phyloP scores from a whole-genome alignment of 2,113 vertebrate genomes.

The Tapirus terrestris region DNA sequence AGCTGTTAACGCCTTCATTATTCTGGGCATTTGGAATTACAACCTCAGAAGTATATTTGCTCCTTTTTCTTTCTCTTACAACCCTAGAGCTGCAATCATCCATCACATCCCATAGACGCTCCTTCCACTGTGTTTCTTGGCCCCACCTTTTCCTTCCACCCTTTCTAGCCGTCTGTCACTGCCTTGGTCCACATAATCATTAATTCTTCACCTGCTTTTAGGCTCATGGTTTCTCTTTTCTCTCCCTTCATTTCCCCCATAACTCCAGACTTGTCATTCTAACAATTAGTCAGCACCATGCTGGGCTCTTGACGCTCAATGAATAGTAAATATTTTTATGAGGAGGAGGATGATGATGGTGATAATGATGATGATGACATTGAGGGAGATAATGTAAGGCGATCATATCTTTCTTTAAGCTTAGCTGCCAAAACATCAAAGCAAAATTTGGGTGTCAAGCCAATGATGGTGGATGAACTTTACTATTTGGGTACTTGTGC shows the following conservation, averaged over 20 bases:
- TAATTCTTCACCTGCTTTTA: neutral
- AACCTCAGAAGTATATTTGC: neutral
- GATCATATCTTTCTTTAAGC: neutral
- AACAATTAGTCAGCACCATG: neutral
- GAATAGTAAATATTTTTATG: neutral
- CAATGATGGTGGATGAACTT: neutral
- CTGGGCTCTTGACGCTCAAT: neutral
- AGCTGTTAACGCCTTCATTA: neutral
- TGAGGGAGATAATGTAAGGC: neutral
- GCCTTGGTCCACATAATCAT: neutral
- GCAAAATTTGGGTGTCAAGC: neutral
- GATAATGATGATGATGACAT: neutral
- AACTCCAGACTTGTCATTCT: neutral
- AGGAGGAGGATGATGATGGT: neutral
- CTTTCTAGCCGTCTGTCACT: neutral
- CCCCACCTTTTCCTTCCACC: neutral
- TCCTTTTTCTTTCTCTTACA: neutral
- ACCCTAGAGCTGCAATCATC: accelerated
- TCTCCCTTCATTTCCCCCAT: neutral
- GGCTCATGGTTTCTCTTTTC: neutral
- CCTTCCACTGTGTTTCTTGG: neutral
- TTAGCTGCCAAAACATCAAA: neutral
- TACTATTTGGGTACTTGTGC: neutral
- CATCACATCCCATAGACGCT: neutral
- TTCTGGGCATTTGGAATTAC: neutral